Conservation (phyloP, 2,888 invertebrate species). For the Clivina fossor region DNA sequence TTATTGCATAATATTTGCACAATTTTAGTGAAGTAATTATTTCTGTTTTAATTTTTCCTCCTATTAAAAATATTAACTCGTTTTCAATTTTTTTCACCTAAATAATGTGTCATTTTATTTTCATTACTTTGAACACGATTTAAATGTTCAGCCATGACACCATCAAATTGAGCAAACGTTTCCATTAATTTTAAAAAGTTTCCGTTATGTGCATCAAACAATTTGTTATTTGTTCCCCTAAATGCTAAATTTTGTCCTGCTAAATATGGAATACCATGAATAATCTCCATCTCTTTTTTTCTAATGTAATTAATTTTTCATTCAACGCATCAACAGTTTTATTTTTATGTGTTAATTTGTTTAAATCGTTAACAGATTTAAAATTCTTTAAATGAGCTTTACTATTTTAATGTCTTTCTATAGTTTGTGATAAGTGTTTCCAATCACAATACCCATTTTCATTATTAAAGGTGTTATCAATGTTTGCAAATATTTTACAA, state of each 20-base stretch:
- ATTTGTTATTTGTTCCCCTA: conserved; percentile 13
- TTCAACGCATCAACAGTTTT: too few relatives aligned
- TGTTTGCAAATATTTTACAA: too few relatives aligned
- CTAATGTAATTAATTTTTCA: too few relatives aligned
- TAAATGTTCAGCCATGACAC: not conserved
- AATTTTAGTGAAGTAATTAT: not conserved
- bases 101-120: conserved; percentile 8
- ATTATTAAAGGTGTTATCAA: too few relatives aligned
- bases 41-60: conserved; percentile 4
- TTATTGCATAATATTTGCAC: conserved; percentile 12
- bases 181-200: conserved; percentile 31
- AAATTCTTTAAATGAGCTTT: too few relatives aligned
- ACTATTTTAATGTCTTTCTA: too few relatives aligned
- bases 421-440: too few relatives aligned
- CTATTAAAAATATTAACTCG: conserved; percentile 5
- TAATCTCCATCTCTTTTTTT: too few relatives aligned
- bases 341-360: too few relatives aligned
- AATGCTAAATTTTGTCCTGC: conserved; percentile 29
- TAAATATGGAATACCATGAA: too few relatives aligned
- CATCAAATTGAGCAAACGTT: conserved; percentile 29
- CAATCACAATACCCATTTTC: too few relatives aligned
- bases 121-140: conserved; percentile 7
- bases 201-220: conserved; percentile 24
- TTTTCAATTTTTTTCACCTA: conserved; percentile 9
- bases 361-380: too few relatives aligned